These are phyloP conservation scores for Halocynthia aurantium DNA, from an alignment of 23 tunicate genomes.

Conservation along the genomic window DNA sequence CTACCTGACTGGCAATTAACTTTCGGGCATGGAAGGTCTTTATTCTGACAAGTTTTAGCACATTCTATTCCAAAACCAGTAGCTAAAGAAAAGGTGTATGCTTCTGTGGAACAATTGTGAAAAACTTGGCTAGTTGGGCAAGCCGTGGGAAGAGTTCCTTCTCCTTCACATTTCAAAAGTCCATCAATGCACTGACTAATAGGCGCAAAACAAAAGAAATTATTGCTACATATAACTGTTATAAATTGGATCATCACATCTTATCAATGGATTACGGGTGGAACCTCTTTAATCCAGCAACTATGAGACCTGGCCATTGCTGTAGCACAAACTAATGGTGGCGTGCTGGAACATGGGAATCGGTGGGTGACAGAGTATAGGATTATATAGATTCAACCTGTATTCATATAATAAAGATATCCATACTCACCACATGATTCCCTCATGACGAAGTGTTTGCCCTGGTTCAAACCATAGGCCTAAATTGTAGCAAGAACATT, in stretches of 20 bases:
- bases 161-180: constrained; percentile 45
- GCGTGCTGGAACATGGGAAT: too few relatives aligned
- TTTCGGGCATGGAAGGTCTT: constrained; percentile 51
- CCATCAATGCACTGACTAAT: constrained; percentile 54
- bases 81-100: background rate
- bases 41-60: constrained; percentile 55
- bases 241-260: background rate
- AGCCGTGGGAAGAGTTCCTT: constrained; percentile 35
- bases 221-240: background rate
- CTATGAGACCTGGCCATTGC: background rate
- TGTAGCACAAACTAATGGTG: too few relatives aligned
- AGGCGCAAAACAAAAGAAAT: background rate
- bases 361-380: too few relatives aligned
- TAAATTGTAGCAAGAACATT: constrained; percentile 45
- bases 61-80: constrained; percentile 27
- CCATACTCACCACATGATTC: constrained; percentile 38
- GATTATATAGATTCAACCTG: background rate
- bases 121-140: constrained; percentile 45
- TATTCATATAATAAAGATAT: background rate
- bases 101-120: constrained; percentile 34
- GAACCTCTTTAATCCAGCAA: background rate
- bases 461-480: constrained; percentile 56
- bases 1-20: constrained; percentile 47
- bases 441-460: constrained; percentile 36
- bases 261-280: background rate